Evolutionary conservation across 2,797 vertebrate genomes (phyloP).

Genomic region (Arnoldichthys spilopterus): DNA sequence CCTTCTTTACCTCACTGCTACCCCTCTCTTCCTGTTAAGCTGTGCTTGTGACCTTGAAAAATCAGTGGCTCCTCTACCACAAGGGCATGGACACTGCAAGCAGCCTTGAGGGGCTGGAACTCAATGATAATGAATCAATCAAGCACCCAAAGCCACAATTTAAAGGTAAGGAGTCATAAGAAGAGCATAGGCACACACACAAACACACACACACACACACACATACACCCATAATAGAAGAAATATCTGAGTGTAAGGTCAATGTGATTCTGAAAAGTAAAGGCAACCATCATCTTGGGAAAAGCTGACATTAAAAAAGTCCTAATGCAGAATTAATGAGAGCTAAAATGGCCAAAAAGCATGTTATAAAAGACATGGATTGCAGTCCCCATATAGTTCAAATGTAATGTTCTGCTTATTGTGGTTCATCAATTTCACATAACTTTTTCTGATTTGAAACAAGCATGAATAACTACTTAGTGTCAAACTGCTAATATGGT

Average conservation of each 20-base stretch:
- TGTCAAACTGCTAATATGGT: background rate
- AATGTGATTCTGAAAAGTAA: conserved; percentile 37
- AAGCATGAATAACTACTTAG: background rate
- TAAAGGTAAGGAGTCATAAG: conserved; percentile 68
- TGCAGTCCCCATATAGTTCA: background rate
- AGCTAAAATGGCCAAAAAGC: background rate
- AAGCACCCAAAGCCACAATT: conserved; percentile 73
- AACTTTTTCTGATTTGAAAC: background rate
- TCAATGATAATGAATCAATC: conserved; percentile 80
- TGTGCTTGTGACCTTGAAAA: conserved; percentile 73
- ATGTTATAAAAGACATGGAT: background rate
- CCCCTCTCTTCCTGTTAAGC: conserved; percentile 33
- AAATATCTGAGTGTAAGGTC: conserved; percentile 41
- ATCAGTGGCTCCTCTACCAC: conserved; percentile 59
- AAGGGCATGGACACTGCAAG: conserved; percentile 66
- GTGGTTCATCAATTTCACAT: background rate
- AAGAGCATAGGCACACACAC: conserved; percentile 57
- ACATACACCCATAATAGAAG: conserved; percentile 1
- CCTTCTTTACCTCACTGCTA: conserved; percentile 45
- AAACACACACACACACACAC: conserved; percentile 16
- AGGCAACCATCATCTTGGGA: conserved; percentile 20
- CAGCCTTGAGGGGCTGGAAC: conserved; percentile 68
- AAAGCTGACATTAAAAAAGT: conserved; percentile 29
- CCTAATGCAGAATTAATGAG: conserved; percentile 1
- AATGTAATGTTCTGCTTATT: background rate